phyloP scores from a whole-genome alignment of 2,888 invertebrate species.

The Macaria liturata region DNA sequence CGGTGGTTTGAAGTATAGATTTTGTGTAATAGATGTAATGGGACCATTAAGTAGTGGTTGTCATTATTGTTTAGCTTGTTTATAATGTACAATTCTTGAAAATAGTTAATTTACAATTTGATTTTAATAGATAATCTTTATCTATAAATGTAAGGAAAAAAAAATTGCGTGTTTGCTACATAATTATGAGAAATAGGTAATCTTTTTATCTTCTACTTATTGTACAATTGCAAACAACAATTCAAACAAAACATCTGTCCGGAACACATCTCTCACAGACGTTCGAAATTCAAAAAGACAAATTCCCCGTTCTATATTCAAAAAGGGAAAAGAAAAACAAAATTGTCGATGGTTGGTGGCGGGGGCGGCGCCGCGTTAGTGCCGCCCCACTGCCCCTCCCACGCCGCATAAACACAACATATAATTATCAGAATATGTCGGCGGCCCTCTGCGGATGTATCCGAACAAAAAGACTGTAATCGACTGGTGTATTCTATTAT shows the following conservation, averaged over 20 bases:
- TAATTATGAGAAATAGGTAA: no score
- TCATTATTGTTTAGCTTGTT: no score
- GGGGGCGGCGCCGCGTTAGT: slow-evolving; percentile 65
- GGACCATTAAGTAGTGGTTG: no score
- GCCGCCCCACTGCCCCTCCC: slow-evolving; percentile 69
- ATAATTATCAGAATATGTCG: slow-evolving; percentile 51
- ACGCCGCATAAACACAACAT: slow-evolving; percentile 52
- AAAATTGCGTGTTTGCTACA: no score
- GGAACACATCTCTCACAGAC: slow-evolving; percentile 3
- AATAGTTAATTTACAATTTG: no score
- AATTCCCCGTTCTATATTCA: slow-evolving; percentile 31
- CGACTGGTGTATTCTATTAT: slow-evolving; percentile 12
- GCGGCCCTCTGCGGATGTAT: slow-evolving; percentile 19
- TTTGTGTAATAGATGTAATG: no score
- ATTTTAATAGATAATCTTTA: no score
- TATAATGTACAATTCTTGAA: no score
- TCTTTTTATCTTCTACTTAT: no score
- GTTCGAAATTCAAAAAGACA: slow-evolving; percentile 32
- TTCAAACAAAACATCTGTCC: slow-evolving; percentile 4
- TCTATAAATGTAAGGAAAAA: no score
- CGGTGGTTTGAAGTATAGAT: no score
- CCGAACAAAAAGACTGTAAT: slow-evolving; percentile 18
- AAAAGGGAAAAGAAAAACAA: slow-evolving; percentile 34
- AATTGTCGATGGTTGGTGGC: slow-evolving; percentile 39
- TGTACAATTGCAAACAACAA: not conserved